Percentiles rank a stretch among this genome's conserved stretches.
Evolutionary conservation across 2,888 invertebrate species (phyloP).

Genomic region (Nomada flava): DNA sequence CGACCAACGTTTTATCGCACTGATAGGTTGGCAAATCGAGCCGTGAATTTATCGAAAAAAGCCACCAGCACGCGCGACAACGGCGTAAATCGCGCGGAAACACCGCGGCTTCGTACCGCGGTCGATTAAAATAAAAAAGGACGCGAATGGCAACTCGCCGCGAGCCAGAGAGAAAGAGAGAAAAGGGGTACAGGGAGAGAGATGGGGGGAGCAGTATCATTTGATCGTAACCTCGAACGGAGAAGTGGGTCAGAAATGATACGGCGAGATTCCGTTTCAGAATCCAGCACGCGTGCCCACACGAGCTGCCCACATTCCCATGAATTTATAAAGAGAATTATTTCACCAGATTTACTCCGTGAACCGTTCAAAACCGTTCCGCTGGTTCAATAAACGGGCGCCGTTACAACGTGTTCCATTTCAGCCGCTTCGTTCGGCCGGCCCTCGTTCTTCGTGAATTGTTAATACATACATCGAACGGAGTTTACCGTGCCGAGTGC

Average conservation of each 20-base stretch:
- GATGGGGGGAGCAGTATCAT: conserved; percentile 4
- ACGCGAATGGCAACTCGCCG: not conserved
- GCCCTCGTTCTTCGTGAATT: conserved; percentile 6
- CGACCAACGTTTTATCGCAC: conserved; percentile 12
- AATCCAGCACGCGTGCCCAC: conserved; percentile 30
- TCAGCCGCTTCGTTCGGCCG: conserved; percentile 8
- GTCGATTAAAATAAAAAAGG: conserved; percentile 25
- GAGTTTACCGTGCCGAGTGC: not conserved
- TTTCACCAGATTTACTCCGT: conserved; percentile 38
- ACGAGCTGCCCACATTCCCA: conserved; percentile 27
- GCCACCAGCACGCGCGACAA: not conserved
- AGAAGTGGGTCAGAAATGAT: conserved; percentile 59
- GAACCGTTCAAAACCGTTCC: conserved; percentile 19
- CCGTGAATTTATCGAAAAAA: conserved; percentile 29
- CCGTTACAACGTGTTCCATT: conserved; percentile 19
- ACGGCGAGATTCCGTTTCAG: conserved; percentile 44
- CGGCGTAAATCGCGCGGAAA: conserved; percentile 18
- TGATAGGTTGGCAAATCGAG: conserved; percentile 18
- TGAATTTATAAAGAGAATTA: conserved; percentile 45
- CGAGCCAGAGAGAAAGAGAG: not conserved
- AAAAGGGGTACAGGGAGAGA: not conserved
- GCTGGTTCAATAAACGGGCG: conserved; percentile 12
- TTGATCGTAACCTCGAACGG: conserved; percentile 12
- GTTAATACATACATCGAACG: not conserved
- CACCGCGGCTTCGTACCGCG: not conserved